phyloP scores from a whole-genome alignment of 2,113 vertebrate species.

The Macquaria ambigua region DNA sequence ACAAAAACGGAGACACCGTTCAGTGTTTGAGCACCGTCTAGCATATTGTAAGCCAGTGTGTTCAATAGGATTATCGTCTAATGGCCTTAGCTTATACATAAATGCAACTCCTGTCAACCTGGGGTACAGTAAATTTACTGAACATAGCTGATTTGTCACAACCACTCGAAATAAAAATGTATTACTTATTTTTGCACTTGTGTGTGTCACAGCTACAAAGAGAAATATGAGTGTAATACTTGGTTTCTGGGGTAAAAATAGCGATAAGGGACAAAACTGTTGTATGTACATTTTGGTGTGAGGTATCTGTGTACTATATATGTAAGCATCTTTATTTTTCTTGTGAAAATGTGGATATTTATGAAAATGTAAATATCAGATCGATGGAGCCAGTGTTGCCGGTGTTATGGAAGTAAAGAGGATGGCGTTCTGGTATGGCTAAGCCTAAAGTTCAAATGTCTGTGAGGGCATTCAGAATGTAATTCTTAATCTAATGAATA shows the following conservation, averaged over 20 bases:
- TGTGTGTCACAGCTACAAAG: conserved; percentile 56
- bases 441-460: conserved; percentile 39
- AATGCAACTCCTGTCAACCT: conserved; percentile 65
- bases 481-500: conserved; percentile 59
- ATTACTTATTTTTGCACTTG: conserved; percentile 78
- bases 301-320: conserved; percentile 81
- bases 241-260: conserved; percentile 15
- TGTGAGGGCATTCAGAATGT: conserved; percentile 73
- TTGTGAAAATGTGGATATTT: conserved; percentile 83
- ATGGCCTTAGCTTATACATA: conserved; percentile 69
- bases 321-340: conserved; percentile 84
- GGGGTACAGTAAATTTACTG: conserved; percentile 47
- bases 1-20: conserved; percentile 33
- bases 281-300: conserved; percentile 82
- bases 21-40: conserved; percentile 47
- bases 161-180: conserved; percentile 60
- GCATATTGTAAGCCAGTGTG: conserved; percentile 61
- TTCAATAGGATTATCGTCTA: conserved; percentile 65
- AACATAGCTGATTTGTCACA: conserved; percentile 58
- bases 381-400: conserved; percentile 57
- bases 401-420: conserved; percentile 41
- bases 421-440: neutral
- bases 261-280: conserved; percentile 51
- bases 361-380: conserved; percentile 82
- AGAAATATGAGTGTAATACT: conserved; percentile 45